Base-by-base conservation (phyloP, 2,888 invertebrate genomes). In the Trissoscelio sp. region DNA sequence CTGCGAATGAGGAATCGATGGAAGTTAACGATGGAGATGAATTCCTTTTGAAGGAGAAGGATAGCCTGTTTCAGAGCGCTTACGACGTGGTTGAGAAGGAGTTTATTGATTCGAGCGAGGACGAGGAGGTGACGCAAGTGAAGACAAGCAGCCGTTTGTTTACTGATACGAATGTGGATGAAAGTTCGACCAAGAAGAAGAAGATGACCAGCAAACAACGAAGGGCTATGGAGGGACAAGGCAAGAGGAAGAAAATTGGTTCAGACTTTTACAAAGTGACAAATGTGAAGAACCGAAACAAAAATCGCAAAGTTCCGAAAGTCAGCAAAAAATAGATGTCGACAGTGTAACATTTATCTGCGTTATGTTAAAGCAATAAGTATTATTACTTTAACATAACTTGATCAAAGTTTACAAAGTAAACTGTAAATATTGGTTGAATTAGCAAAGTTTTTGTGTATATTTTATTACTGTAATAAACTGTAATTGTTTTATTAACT, bases 201-300 rank as follows among this genome's bases (percentile, higher is more conserved):
- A 53, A 39, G 28, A 87, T 96, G 60, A 96, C 96, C 0, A 96
- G 96, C 48, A 97, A 96, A 91, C 94, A 96, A 88, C 93, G 94
- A 84, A 93, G 97, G 84, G 95, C 96, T 0, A 84, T 94, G 1
- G 96, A 97, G 81, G 93, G 97, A 84, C 93, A 95, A 9, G 94
- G 94, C 83, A 96, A 95, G 85, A 93, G 96, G 9, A 96, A 95
- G 89, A 97, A 96, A 89, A 94, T 96, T 78, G 97, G 97, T 85
- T 96, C 96, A 90, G 96, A 97, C 92, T 97, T 97, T 90, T 97
- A 97, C 91, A 97, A 97, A 93, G 94, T 95, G 28, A 93, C 96
- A 7, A 97, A 97, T 93, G 97, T 97, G 64, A 97, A 97, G 91
- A 97, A 97, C 91, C 94, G 95, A 85, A 97, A 96, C 92, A 94